These are phyloP conservation scores for Albula glossodonta DNA, from an alignment of 2,113 vertebrate species.

Conservation along the genomic window DNA sequence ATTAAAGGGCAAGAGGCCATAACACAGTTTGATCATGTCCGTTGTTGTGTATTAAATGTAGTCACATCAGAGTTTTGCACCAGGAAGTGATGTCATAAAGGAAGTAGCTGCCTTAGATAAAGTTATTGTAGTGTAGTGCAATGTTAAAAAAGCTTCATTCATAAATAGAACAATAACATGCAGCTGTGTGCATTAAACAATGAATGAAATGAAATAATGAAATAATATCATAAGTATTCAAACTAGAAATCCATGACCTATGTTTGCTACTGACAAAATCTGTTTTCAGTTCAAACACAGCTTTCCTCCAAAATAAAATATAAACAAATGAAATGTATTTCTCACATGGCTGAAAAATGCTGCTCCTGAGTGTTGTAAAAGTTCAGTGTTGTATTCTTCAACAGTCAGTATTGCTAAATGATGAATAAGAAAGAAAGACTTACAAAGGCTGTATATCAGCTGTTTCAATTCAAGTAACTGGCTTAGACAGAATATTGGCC, in stretches of 20 bases:
- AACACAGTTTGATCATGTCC: not conserved
- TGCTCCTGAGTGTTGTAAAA: not conserved
- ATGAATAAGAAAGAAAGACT: not conserved
- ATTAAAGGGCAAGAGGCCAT: not conserved
- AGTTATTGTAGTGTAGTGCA: not conserved
- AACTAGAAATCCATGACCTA: not conserved
- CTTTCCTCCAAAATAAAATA: not conserved
- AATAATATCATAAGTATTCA: not conserved
- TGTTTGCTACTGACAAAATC: not conserved
- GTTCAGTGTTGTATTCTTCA: not conserved
- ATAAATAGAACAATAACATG: not conserved
- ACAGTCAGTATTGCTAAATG: not conserved
- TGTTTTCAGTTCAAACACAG: not conserved
- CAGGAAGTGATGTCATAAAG: not conserved
- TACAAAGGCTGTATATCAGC: not conserved
- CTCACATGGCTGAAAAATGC: not conserved
- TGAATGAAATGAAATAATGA: not conserved
- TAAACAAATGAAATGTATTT: not conserved
- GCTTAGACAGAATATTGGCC: slow-evolving; percentile 22
- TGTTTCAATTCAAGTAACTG: slow-evolving; percentile 19
- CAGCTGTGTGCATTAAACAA: not conserved
- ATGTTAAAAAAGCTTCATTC: not conserved
- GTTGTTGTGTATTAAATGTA: not conserved
- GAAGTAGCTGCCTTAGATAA: not conserved
- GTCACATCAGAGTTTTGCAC: not conserved